phyloP scores from a whole-genome alignment of 2,113 vertebrate genomes.

The Psephotus haematonotus region DNA sequence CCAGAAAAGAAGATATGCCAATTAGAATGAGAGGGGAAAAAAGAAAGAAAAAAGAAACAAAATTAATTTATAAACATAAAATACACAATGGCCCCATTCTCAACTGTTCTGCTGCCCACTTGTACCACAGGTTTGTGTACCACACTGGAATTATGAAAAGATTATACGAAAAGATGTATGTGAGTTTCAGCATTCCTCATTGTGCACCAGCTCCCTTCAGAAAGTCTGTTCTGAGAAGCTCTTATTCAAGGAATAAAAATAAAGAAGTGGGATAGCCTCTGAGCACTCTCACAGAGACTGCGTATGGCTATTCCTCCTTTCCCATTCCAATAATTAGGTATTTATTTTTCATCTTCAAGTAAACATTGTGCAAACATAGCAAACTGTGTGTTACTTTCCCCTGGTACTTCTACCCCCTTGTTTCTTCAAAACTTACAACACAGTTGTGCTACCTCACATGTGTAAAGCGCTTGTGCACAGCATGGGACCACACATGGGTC shows the following conservation, averaged over 20 bases:
- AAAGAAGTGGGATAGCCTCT: not conserved
- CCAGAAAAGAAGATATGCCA: constrained; percentile 36
- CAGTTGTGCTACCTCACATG: accelerated
- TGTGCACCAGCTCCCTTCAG: not conserved
- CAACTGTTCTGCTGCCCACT: not conserved
- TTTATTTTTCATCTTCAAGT: not conserved
- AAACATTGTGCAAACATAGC: not conserved
- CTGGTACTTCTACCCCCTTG: not conserved
- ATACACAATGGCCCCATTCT: not conserved
- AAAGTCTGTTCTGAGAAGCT: not conserved
- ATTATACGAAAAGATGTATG: not conserved
- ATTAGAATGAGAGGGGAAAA: not conserved
- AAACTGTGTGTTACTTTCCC: not conserved
- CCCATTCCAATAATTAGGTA: not conserved
- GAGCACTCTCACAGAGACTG: not conserved
- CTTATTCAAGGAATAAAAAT: not conserved
- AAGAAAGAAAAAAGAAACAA: not conserved
- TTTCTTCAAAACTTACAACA: not conserved
- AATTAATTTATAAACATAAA: not conserved
- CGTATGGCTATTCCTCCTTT: not conserved
- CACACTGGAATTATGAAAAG: not conserved
- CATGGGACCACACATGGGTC: accelerated
- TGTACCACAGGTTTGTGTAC: not conserved
- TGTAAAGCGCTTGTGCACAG: not conserved
- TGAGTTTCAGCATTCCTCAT: not conserved